These are phyloP conservation scores for Formica aserva DNA, from an alignment of 2,888 invertebrate genomes.

Conservation along the genomic window DNA sequence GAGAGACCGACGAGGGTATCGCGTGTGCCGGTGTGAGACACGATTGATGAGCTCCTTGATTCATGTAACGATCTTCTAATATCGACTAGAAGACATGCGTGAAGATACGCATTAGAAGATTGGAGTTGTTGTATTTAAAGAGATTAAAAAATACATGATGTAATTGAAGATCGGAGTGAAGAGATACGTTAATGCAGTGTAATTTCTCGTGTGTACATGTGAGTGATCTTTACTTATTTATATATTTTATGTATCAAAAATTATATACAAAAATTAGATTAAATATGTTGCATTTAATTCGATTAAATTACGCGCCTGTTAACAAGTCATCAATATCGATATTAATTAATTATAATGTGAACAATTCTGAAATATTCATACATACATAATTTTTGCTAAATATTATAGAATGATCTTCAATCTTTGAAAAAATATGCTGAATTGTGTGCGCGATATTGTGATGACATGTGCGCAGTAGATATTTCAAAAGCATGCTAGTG, in stretches of 20 bases:
- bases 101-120: neutral
- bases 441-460: slow-evolving; percentile 27
- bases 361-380: neutral
- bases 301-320: neutral
- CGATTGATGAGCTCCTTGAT: neutral
- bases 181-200: neutral
- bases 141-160: neutral
- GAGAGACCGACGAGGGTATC: neutral
- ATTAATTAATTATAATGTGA: neutral
- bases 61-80: neutral
- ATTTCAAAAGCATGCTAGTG: slow-evolving; percentile 40
- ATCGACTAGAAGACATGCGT: neutral
- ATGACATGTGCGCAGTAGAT: slow-evolving; percentile 1
- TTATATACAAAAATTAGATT: neutral
- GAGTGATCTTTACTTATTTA: neutral
- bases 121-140: neutral
- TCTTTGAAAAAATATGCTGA: slow-evolving; percentile 7
- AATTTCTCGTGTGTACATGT: neutral
- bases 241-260: neutral
- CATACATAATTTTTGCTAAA: neutral
- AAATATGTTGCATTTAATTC: neutral
- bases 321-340: neutral
- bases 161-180: neutral
- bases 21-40: neutral
- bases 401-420: neutral